Evolutionary conservation across 1,140 invertebrate species (phyloP).

Genomic region (Macrobrachium nipponense): DNA sequence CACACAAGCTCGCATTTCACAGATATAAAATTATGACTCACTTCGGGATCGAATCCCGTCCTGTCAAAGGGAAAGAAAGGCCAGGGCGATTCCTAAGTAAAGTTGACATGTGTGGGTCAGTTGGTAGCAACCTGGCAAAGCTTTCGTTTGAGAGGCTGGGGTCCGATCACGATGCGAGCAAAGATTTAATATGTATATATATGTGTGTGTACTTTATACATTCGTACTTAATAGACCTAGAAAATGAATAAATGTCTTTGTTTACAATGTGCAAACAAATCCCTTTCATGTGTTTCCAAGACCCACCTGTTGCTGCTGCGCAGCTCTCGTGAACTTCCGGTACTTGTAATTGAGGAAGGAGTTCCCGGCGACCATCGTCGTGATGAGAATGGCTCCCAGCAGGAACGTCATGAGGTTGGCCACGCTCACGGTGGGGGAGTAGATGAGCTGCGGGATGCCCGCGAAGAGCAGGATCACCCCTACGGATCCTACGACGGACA

Average conservation of each 20-base stretch:
- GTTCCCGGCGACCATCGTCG: slow-evolving; percentile 63
- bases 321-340: slow-evolving; percentile 36
- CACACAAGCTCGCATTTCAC: too few species aligned
- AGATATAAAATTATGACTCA: too few species aligned
- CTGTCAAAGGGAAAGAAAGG: too few species aligned
- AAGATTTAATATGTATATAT: too few species aligned
- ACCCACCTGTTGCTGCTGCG: slow-evolving; percentile 20
- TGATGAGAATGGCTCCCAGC: slow-evolving; percentile 61
- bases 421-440: slow-evolving; percentile 51
- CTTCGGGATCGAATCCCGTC: too few species aligned
- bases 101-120: too few species aligned
- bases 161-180: too few species aligned
- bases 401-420: slow-evolving; percentile 63
- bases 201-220: too few species aligned
- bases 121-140: too few species aligned
- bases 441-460: slow-evolving; percentile 63
- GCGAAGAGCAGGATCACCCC: slow-evolving; percentile 63
- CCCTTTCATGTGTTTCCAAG: background rate
- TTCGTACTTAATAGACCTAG: background rate
- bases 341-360: slow-evolving; percentile 64
- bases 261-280: background rate
- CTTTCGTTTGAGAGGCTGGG: too few species aligned
- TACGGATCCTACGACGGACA: slow-evolving; percentile 61
- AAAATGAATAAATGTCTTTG: background rate
- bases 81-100: too few species aligned